Conservation (phyloP, 2,113 vertebrate genomes). For the Ctenomys sociabilis region DNA sequence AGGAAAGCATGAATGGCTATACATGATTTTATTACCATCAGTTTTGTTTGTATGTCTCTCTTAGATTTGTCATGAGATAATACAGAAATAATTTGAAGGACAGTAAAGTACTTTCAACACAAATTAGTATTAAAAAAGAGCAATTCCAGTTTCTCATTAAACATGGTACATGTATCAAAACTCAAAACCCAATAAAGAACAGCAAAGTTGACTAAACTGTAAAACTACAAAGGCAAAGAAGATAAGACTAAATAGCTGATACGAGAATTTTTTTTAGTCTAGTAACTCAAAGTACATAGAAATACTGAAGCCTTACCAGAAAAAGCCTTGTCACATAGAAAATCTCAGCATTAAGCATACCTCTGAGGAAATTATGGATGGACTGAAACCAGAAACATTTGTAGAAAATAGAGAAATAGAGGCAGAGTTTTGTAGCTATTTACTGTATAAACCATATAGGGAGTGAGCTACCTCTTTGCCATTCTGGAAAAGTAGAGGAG, state of each 20-base stretch:
- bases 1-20: neutral
- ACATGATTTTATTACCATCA: conserved; percentile 3
- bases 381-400: neutral
- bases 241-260: neutral
- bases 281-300: neutral
- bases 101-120: neutral
- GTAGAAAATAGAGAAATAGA: neutral
- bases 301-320: neutral
- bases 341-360: neutral
- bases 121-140: neutral
- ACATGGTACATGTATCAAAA: neutral
- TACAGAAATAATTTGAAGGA: neutral
- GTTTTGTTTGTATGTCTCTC: neutral
- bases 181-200: neutral
- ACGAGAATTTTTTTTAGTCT: neutral
- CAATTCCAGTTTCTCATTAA: neutral
- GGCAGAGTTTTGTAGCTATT: neutral
- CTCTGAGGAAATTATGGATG: neutral
- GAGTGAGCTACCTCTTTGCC: neutral
- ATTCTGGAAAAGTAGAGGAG: neutral
- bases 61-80: neutral
- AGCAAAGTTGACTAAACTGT: neutral
- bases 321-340: neutral
- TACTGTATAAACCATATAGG: neutral
- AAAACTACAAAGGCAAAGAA: conserved; percentile 7